Evolutionary conservation across 1,140 invertebrate species (phyloP).

Genomic region (Nomia melanderi): DNA sequence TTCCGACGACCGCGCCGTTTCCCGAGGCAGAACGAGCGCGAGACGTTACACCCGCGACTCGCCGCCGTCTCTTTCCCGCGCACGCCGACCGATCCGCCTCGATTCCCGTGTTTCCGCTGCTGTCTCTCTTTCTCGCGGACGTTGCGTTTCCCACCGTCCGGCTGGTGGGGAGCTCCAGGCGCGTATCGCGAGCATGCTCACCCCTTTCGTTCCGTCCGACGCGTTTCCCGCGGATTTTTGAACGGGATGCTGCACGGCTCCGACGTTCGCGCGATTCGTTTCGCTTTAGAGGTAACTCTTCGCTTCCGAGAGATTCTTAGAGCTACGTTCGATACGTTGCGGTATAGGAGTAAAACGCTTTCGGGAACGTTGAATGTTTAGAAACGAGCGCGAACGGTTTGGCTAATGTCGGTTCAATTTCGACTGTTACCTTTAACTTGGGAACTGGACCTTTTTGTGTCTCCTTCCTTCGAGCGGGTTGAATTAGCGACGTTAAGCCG

Average conservation of each 20-base stretch:
- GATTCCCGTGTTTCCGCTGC: conserved; percentile 12
- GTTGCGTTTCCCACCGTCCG: conserved; percentile 6
- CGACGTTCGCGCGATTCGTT: neutral
- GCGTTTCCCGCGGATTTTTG: neutral
- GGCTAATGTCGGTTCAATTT: no score
- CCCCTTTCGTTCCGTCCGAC: neutral
- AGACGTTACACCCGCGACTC: neutral
- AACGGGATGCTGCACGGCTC: neutral
- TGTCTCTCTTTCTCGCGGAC: neutral
- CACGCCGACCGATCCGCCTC: neutral
- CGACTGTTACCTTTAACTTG: no score
- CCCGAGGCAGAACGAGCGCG: no score
- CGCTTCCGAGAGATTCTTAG: no score
- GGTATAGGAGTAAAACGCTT: no score
- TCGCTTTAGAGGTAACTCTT: neutral
- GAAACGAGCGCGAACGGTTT: no score
- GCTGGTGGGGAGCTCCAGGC: conserved; percentile 20
- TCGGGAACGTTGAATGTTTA: no score
- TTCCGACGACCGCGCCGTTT: no score
- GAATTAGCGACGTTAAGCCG: no score
- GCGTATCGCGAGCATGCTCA: neutral
- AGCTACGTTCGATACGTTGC: no score
- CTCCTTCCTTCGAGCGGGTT: no score
- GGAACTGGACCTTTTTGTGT: no score
- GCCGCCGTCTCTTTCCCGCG: neutral